Conservation (phyloP, 2,888 invertebrate genomes). For the Hypomecis atomaria region DNA sequence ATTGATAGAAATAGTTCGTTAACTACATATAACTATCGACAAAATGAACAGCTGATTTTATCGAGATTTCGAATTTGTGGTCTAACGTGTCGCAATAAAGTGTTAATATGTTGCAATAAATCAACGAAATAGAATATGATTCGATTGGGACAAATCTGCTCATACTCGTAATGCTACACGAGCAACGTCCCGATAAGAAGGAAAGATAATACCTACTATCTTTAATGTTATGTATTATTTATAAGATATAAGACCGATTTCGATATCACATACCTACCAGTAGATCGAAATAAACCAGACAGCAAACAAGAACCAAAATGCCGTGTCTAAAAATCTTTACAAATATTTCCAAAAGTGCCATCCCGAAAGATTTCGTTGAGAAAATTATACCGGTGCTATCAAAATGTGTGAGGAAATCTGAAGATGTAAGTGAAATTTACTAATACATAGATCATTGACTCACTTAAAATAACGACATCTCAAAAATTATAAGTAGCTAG, state of each 20-base stretch:
- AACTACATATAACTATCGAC: no score
- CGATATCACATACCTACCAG: not conserved
- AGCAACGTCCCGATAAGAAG: not conserved
- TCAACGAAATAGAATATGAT: not conserved
- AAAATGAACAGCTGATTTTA: no score
- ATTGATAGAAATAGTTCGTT: no score
- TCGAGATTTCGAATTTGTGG: no score
- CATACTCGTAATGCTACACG: not conserved
- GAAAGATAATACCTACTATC: slow-evolving; percentile 4
- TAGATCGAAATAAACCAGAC: not conserved
- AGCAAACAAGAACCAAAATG: slow-evolving; percentile 49
- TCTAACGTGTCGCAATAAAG: no score
- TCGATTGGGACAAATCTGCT: not conserved
- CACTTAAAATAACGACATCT: no score
- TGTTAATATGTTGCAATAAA: no score
- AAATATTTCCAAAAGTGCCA: slow-evolving; percentile 57
- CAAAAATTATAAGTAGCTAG: no score
- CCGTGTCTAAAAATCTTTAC: slow-evolving; percentile 69
- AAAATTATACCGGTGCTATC: slow-evolving; percentile 61
- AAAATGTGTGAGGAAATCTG: slow-evolving; percentile 52
- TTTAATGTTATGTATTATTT: not conserved
- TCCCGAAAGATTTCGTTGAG: slow-evolving; percentile 61
- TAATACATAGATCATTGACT: no score
- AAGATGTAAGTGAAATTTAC: slow-evolving; percentile 48
- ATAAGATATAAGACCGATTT: not conserved